Evolutionary conservation across 2,888 invertebrate species (phyloP), one percentile per base, ranked within the genome.

Genomic region (Andrena flavipes): DNA sequence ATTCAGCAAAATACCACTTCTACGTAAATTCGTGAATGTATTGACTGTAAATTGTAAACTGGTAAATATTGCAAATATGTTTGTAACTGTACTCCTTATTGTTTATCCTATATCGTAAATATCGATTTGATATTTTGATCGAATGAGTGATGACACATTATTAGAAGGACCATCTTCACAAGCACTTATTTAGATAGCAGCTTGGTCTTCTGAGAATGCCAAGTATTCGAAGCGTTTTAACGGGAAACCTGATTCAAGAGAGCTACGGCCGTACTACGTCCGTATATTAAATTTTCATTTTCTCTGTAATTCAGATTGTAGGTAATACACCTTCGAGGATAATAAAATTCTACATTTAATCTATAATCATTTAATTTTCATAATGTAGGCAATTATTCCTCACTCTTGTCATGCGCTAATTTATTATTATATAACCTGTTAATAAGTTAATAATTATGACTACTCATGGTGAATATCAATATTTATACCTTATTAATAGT

Each of bases 231-330:
- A 63, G 68, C 48, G 75, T 69, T 74, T 71, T 76, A 69, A 72
- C 30, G 51, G 59, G 30, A 65, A 54, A 69, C 69, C 76, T 76
- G 64, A 82, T 81, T 87, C 79, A 72, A 59, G 72, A 56, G 84
- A 73, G 56, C 26, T 30, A 71, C n/a, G 51, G 69, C 62, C 70
- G 68, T 23, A 20, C 54, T 26, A 62, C 51, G 80, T 20, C 79
- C 73, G 82, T 85, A 86, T 86, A 89, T 90, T 89, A 88, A 90
- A 89, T 90, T 88, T 89, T 84, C 88, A 88, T 89, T 90, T 90
- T 86, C 86, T 78, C 82, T 87, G 84, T 88, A 87, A 88, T 88
- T 87, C 86, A 90, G 86, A 88, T 89, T 87, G 82, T 84, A 85
- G 84, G 80, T 86, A 88, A 88, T 88, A 88, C 87, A 90, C 86